Base-by-base conservation (phyloP, 1,140 invertebrate genomes). In the Dolichoris vasculosae region DNA sequence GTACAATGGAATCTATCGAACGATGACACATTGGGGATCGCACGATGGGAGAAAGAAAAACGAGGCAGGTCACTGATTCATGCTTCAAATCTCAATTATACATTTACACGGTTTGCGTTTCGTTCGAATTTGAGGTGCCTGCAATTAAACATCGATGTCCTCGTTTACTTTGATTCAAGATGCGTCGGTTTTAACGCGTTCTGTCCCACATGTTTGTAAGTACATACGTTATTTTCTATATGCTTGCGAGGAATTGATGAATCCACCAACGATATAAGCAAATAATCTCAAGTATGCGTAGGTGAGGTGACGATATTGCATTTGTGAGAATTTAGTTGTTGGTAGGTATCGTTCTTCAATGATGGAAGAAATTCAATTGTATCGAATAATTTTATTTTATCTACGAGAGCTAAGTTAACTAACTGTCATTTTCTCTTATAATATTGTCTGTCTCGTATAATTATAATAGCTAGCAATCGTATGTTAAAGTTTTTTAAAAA, bases 81-180 rank as follows among this genome's bases (percentile, higher is more conserved):
- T 26, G 23, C 23, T 26, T 59, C 4, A 17, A 59, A 59, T 20
- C 3, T 2, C 20, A 13, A 59, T 23, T 3, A 26, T 26, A 59
- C 26, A 59, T 59, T 59, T 59, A 4, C 26, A 26, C 26, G 55
- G 55, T 9, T 20, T 59, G 23, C 3, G 71, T n/a, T 26, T 67
- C 48, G 35, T 77, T 77, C 51, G n/a, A 3, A 55, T 84, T 84
- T 46, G 59, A 73, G 40, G 38, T 84, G 55, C 40, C 38, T 75
- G 48, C 78, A 84, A 84, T 84, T 67, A 40, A 67, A 84, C 59
- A 67, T 67, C 59, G 3, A 59, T 59, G 26, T 59, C 55, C 23
- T 26, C 2, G 26, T 59, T 59, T 59, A 59, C 23, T 59, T 59
- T 23, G 20, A n/a, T n/a, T 59, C 23, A 59, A 26, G 1, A 59